These are phyloP conservation scores for Ruditapes philippinarum DNA, from an alignment of 1,140 invertebrate species.

Conservation along the genomic window DNA sequence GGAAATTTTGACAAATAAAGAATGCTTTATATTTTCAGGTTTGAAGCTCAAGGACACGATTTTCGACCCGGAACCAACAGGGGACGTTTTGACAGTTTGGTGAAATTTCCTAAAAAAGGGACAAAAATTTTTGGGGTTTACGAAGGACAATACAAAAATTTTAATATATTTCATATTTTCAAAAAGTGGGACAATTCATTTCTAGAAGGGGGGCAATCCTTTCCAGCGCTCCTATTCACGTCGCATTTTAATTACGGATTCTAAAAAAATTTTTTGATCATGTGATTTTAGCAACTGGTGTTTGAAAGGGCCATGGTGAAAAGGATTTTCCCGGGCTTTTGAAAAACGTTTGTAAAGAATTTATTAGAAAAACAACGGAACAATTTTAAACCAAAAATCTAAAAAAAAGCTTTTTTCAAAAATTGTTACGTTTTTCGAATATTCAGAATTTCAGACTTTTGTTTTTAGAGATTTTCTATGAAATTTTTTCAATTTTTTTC, in stretches of 20 bases:
- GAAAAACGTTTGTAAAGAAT: conserved; percentile 31
- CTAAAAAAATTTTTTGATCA: conserved; percentile 2
- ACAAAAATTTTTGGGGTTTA: conserved; percentile 11
- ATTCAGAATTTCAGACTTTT: conserved; percentile 6
- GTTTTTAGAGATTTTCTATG: conserved; percentile 28
- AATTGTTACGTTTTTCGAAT: background rate
- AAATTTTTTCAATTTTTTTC: too few relatives aligned
- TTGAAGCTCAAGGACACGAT: background rate
- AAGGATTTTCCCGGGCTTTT: background rate
- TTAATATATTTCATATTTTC: conserved; percentile 43
- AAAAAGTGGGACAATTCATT: conserved; percentile 38
- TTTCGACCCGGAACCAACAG: background rate
- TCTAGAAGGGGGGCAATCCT: background rate
- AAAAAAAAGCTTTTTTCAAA: background rate
- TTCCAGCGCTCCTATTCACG: conserved; percentile 28
- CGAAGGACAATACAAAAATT: conserved; percentile 30
- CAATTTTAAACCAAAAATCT: background rate
- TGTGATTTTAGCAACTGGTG: conserved; percentile 9
- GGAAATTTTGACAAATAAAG: background rate
- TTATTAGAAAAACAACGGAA: background rate
- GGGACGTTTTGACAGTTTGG: background rate
- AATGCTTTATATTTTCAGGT: background rate
- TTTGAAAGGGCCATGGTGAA: conserved; percentile 14
- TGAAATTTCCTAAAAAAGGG: background rate
- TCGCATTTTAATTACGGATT: conserved; percentile 47